Base-by-base conservation (phyloP, 2,797 vertebrate genomes). In the Manis pentadactyla region DNA sequence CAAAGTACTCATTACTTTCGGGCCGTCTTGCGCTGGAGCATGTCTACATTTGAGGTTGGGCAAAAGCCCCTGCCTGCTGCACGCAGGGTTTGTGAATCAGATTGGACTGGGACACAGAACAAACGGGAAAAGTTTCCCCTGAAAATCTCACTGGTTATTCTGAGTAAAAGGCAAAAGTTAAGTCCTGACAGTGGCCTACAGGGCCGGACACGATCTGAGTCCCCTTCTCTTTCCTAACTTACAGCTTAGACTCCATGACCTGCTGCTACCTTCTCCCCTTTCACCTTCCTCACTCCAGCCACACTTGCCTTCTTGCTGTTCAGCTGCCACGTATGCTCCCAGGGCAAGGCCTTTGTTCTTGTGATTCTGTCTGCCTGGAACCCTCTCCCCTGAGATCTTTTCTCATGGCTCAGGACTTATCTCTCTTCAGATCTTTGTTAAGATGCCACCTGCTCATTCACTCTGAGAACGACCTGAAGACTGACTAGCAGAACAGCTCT, bases 371-470 rank as follows among this genome's bases (percentile, higher is more conserved):
- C 88, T 83, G 39, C 31, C 42, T 57, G 78, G 64, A 88, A 79
- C 34, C 37, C 42, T 78, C 31, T 84, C 31, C 46, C 42, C 59
- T 83, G 83, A 74, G 51, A 63, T 59, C 53, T 73, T 11, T 42
- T 57, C 64, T 79, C 61, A 66, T 46, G 39, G 49, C 18, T 95
- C 21, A 83, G 29, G n/a, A 25, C 93, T 81, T 74, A 69, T 39
- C 31, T 82, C 55, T 74, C 74, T 92, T 78, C 51, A 91, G 93
- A 77, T 63, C 59, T 90, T 93, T 84, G n/a, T 81, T 87, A 81
- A 94, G 68, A 81, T 27, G 71, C 19, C 37, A 23, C 68, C 68
- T 71, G 68, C 39, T 51, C 31, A 53, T 19, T 75, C 46, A 21
- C 31, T 51, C 73, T 75, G 73, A 75, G 46, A n/a, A n/a, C 21